Percentiles rank a stretch among this genome's conserved stretches.
These are phyloP conservation scores for Agrotis clavis DNA, from an alignment of 2,888 invertebrate species.

Conservation along the genomic window DNA sequence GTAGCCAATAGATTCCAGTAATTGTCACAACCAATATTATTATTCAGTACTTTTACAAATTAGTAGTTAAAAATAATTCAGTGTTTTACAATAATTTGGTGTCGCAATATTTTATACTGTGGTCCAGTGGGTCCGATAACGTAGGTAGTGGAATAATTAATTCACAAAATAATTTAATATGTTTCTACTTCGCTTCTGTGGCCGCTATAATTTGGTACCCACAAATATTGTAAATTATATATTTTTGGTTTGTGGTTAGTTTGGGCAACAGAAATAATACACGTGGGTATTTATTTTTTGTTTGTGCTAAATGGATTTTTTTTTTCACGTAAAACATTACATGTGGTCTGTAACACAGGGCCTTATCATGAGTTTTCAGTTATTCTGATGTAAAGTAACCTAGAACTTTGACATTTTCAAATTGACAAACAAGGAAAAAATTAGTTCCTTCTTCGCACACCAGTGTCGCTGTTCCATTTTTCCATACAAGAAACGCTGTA, in stretches of 20 bases:
- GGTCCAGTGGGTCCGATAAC: not conserved
- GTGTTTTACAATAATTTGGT: not conserved
- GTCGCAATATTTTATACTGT: not conserved
- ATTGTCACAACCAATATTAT: no score
- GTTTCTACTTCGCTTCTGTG: not conserved
- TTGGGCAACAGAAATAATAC: not conserved
- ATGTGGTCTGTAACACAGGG: no score
- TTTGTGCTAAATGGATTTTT: not conserved
- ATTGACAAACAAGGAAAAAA: no score
- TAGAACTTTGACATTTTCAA: no score
- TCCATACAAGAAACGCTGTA: no score
- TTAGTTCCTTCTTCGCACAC: no score
- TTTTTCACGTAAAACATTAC: not conserved
- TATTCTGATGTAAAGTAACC: no score
- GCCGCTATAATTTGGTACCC: not conserved
- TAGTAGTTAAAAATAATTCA: not conserved
- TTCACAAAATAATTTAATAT: conserved; percentile 15
- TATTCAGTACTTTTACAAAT: not conserved
- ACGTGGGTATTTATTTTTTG: not conserved
- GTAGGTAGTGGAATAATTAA: conserved; percentile 3
- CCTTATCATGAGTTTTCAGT: no score
- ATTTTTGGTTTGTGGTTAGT: conserved; percentile 20
- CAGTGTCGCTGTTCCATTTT: no score
- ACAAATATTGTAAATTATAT: conserved; percentile 10
- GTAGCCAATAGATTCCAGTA: no score